Percentiles rank a stretch among this genome's conserved stretches.
These are phyloP conservation scores for Rhopalosiphum padi DNA, from an alignment of 1,140 invertebrate genomes.

Conservation along the genomic window DNA sequence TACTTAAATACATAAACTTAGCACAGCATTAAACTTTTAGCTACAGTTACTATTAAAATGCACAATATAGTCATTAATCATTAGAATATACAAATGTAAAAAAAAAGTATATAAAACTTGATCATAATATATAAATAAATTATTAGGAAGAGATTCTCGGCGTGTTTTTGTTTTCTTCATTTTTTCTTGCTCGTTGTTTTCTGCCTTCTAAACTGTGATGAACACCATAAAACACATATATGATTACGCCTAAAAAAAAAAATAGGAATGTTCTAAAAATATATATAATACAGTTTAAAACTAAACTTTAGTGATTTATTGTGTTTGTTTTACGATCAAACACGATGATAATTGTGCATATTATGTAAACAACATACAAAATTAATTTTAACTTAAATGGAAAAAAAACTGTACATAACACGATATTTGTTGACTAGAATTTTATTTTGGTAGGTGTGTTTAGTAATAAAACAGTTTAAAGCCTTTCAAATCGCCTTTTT, in stretches of 20 bases:
- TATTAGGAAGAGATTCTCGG: not conserved
- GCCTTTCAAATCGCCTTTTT: too few relatives aligned
- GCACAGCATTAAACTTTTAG: not conserved
- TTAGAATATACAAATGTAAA: not conserved
- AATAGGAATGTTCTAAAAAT: not conserved
- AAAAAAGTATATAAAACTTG: not conserved
- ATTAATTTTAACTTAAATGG: too few relatives aligned
- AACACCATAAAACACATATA: constrained; percentile 16
- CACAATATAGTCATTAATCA: not conserved
- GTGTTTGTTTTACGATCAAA: not conserved
- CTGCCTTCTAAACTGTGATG: constrained; percentile 14
- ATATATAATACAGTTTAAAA: not conserved
- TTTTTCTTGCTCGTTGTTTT: not conserved
- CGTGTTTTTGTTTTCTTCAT: not conserved
- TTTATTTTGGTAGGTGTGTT: too few relatives aligned
- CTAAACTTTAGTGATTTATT: not conserved
- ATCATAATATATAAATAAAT: not conserved
- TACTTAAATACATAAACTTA: not conserved
- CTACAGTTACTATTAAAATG: not conserved
- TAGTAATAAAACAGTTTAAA: too few relatives aligned
- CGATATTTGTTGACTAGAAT: too few relatives aligned
- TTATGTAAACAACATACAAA: too few relatives aligned
- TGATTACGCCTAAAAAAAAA: not conserved
- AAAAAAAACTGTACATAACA: too few relatives aligned
- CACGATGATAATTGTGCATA: too few relatives aligned